A percentile compares a stretch with the other conserved stretches of the same genome.
Evolutionary conservation across 2,888 invertebrate genomes (phyloP).

Genomic region (Fragum whitleyi): DNA sequence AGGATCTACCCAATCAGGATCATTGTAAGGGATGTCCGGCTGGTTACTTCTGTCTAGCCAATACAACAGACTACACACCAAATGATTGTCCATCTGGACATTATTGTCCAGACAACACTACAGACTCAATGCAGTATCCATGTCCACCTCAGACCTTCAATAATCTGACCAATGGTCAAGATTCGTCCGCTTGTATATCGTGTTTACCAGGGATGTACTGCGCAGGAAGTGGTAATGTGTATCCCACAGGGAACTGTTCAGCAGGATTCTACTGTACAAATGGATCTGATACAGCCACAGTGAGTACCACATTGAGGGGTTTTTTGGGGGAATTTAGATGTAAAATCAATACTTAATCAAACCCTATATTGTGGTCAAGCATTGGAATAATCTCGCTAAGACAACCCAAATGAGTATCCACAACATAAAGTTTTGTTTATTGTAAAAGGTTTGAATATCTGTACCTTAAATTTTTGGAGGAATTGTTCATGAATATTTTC

Average conservation of each 20-base stretch:
- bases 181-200: constrained; percentile 67
- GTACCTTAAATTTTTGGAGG: too few relatives aligned
- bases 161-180: constrained; percentile 71
- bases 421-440: too few relatives aligned
- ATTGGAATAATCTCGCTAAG: too few relatives aligned
- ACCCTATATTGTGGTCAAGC: too few relatives aligned
- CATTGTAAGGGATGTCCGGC: constrained; percentile 80
- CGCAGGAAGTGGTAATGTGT: constrained; percentile 74
- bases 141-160: constrained; percentile 80
- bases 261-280: constrained; percentile 81
- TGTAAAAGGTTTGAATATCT: too few relatives aligned
- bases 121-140: constrained; percentile 71
- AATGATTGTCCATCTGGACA: constrained; percentile 80
- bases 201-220: constrained; percentile 81
- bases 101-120: constrained; percentile 77
- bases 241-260: constrained; percentile 77
- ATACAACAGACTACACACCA: constrained; percentile 79
- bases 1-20: constrained; percentile 78
- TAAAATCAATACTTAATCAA: too few relatives aligned
- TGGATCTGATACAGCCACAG: constrained; percentile 74
- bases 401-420: too few relatives aligned
- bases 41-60: constrained; percentile 81
- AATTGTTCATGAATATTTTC: too few relatives aligned
- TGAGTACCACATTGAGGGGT: constrained; percentile 48
- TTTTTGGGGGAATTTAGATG: too few relatives aligned